Evolutionary conservation across 1,140 invertebrate species (phyloP), one percentile per base, ranked within the genome.

Genomic region (Drosophila bifasciata): DNA sequence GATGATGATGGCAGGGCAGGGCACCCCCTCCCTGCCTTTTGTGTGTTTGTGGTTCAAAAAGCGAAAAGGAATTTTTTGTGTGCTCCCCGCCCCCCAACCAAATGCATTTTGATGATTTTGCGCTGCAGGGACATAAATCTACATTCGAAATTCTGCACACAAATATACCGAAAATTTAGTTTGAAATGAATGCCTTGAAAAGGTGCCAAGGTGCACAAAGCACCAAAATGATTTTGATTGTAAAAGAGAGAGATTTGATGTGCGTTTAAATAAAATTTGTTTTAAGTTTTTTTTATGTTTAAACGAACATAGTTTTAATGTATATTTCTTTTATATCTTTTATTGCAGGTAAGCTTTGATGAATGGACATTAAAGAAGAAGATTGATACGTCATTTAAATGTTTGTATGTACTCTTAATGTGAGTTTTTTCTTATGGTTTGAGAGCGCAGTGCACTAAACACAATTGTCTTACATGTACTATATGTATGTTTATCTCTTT

Each of bases 61-160:
- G 43, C 43, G 58, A 71, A 71, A 68, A 64, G 67, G 59, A 63
- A 48, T 74, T 74, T 48, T 19, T 16, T 17, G 53, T 60, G 62
- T 72, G 56, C 52, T 13, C 16, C n/a, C n/a, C n/a, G n/a, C n/a
- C n/a, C n/a, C n/a, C n/a, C n/a, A n/a, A n/a, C n/a, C n/a, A n/a
- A 80, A 71, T 71, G 77, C 77, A 71, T 81, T 68, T 79, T 62
- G 73, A 61, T 61, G 73, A 50, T 62, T 62, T 81, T 66, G 57
- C 55, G 66, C 77, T 80, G 52, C 40, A 66, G 66, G 59, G 64
- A 76, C 55, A 71, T 76, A 76, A 80, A 80, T 80, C 59, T 55
- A 56, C 55, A 76, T 70, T 60, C 61, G 32, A 25, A 60, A 52
- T 69, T 79, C 7, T 6, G 46, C 43, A 32, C n/a, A n/a, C n/a